Percentiles rank a stretch among this genome's conserved stretches.
phyloP scores from a whole-genome alignment of 2,888 invertebrate species.

The Phortica okadai region DNA sequence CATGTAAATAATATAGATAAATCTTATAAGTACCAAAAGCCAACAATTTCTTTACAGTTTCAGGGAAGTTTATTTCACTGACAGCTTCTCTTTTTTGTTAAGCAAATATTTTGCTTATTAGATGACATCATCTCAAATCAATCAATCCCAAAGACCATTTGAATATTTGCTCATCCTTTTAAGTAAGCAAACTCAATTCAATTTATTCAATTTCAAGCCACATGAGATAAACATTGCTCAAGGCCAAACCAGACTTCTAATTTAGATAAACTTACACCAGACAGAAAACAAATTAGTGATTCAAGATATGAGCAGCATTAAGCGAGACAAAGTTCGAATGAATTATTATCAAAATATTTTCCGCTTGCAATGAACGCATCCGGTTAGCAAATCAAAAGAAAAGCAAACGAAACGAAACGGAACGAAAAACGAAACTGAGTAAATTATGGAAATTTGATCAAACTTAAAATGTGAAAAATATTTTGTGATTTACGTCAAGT shows the following conservation, averaged over 20 bases:
- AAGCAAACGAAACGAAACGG: neutral
- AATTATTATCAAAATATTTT: constrained; percentile 1
- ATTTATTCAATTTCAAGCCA: neutral
- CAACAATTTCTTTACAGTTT: too few relatives aligned
- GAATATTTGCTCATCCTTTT: neutral
- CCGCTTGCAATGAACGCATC: neutral
- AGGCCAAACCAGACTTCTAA: neutral
- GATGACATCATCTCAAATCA: neutral
- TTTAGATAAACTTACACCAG: neutral
- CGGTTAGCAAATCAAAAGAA: constrained; percentile 1
- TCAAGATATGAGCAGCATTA: neutral
- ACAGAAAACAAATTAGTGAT: neutral
- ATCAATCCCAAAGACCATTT: neutral
- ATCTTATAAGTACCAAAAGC: too few relatives aligned
- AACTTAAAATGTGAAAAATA: neutral
- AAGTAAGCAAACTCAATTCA: neutral
- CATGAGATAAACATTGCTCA: neutral
- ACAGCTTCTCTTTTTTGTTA: too few relatives aligned
- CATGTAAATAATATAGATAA: too few relatives aligned
- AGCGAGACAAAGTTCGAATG: neutral
- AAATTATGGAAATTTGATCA: constrained; percentile 30
- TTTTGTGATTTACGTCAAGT: neutral
- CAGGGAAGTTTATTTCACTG: too few relatives aligned
- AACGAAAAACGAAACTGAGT: neutral
- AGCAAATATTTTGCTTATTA: too few relatives aligned